phyloP scores from a whole-genome alignment of 1,140 invertebrate species.

The Samia ricini region DNA sequence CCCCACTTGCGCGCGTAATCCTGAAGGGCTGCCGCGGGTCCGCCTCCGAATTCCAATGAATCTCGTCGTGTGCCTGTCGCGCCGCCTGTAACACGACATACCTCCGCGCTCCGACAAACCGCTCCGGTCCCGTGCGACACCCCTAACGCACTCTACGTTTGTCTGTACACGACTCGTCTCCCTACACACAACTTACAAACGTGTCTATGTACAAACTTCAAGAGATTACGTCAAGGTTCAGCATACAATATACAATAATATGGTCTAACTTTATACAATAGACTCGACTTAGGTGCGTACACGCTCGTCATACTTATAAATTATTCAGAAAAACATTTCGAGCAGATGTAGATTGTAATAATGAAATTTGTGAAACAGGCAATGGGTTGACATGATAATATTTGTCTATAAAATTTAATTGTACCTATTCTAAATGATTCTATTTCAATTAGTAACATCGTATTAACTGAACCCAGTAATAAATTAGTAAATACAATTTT shows the following conservation, averaged over 20 bases:
- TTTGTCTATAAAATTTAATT: too few species aligned
- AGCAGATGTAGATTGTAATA: too few species aligned
- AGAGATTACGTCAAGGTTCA: not conserved
- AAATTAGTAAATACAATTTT: too few species aligned
- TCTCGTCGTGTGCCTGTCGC: slow-evolving; percentile 57
- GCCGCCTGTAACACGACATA: slow-evolving; percentile 59
- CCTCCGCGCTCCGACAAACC: slow-evolving; percentile 42
- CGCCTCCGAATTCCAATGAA: slow-evolving; percentile 69
- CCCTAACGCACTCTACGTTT: slow-evolving; percentile 3
- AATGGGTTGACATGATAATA: too few species aligned
- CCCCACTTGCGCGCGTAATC: slow-evolving; percentile 77
- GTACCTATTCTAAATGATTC: too few species aligned
- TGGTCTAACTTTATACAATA: not conserved
- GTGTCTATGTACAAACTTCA: slow-evolving; percentile 3
- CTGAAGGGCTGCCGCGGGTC: slow-evolving; percentile 60
- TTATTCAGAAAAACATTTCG: not conserved
- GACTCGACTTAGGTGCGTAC: not conserved
- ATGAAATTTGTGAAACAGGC: too few species aligned
- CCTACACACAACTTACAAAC: not conserved
- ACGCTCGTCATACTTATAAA: not conserved
- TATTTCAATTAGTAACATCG: too few species aligned
- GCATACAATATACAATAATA: not conserved
- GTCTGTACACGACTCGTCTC: slow-evolving; percentile 8
- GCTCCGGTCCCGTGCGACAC: slow-evolving; percentile 20
- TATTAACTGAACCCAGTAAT: too few species aligned